Base-by-base conservation (phyloP, 2,888 invertebrate genomes). In the Agrotis puta region DNA sequence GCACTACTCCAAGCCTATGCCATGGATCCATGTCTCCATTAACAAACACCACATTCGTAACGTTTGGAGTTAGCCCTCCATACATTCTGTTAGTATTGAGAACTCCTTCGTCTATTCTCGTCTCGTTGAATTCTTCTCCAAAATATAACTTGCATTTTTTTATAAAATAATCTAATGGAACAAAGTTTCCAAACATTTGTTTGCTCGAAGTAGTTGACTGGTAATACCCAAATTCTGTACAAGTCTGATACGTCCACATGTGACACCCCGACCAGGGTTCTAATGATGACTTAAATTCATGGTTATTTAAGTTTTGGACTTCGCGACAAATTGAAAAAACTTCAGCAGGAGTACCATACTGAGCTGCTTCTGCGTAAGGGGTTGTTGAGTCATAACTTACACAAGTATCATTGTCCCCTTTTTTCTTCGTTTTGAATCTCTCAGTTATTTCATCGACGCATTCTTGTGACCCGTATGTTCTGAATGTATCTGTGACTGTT, bases 201-300 rank as follows among this genome's bases (percentile, higher is more conserved):
- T 93, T 89, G 13, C 91, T 86, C 0, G 96, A 96, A 73, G 95
- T 96, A 0, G 97, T 96, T 0, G 97, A 97, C 90, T 97, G 97
- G 87, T 96, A 98, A 88, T 97, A 98, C n/a, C 98, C 98, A 87
- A 97, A 98, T 91, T 98, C 98, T 7, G 97, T 97, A 89, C 98
- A 98, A 0, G 97, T 97, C 91, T 98, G 98, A 88, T 97, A 98
- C 0, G 92, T 92, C 50, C 53, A 68, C 39, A 5, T 18, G 6
- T 13, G 2, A 0, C 3, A n/a, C 18, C 20, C 20, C 0, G 0
- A 3, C 3, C 7, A n/a, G 13, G 3, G 20, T 13, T 6, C 18
- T 4, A 14, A 13, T 5, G 62, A 47, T 76, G 77, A 54, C 39
- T 91, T 86, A 65, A 92, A 94, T 64, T 91, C 90, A 27, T 89